Evolutionary conservation across 2,888 invertebrate species (phyloP).

Genomic region (Spodoptera picta): DNA sequence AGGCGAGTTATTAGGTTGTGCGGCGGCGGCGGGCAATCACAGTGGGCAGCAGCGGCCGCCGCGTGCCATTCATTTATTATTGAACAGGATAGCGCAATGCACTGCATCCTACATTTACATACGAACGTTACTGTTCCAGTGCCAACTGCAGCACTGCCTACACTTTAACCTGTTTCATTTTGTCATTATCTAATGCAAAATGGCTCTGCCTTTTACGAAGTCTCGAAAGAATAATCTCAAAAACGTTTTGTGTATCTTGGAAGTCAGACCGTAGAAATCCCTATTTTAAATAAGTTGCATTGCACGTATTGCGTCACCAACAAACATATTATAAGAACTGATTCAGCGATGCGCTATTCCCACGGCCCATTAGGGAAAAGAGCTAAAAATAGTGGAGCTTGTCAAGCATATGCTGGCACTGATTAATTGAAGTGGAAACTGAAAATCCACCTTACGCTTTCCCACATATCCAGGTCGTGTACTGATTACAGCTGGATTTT

Average conservation of each 20-base stretch:
- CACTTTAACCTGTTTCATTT: conserved; percentile 36
- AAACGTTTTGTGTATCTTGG: conserved; percentile 3
- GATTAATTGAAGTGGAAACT: conserved; percentile 67
- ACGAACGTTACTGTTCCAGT: conserved; percentile 39
- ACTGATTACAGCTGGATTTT: conserved; percentile 39
- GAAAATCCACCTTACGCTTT: conserved; percentile 54
- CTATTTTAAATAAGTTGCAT: conserved; percentile 42
- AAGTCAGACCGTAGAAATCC: conserved; percentile 5
- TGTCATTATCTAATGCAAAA: conserved; percentile 29
- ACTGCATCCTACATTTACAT: conserved; percentile 60
- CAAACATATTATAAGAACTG: conserved; percentile 54
- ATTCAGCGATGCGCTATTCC: conserved; percentile 54
- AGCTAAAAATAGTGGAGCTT: conserved; percentile 58
- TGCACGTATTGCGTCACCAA: conserved; percentile 54
- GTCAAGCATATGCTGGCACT: conserved; percentile 59
- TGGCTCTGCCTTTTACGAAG: conserved; percentile 19
- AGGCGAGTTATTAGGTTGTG: conserved; percentile 68
- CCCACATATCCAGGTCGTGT: conserved; percentile 35
- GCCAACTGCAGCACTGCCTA: conserved; percentile 48
- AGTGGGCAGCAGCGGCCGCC: conserved; percentile 64
- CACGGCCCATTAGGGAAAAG: conserved; percentile 57
- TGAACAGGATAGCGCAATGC: conserved; percentile 72
- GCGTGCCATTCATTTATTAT: conserved; percentile 78
- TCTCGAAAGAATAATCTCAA: conserved; percentile 29
- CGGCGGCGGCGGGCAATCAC: conserved; percentile 68